Base-by-base conservation (phyloP, 2,888 invertebrate species). In the Trichogramma evanescens region DNA sequence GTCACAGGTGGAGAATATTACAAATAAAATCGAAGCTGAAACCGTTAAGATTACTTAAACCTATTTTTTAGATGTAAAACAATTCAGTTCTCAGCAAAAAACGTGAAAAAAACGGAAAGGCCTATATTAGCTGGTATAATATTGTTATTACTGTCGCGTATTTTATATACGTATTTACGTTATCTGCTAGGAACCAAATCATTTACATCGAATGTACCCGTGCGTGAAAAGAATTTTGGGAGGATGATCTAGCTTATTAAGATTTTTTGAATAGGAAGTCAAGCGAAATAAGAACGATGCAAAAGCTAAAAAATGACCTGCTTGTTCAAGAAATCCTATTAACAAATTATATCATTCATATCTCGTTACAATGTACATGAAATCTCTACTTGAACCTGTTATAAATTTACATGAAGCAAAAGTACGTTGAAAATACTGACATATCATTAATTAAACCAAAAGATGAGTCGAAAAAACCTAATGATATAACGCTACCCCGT, bases 231-330 rank as follows among this genome's bases (percentile, higher is more conserved):
- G 72, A 57, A 66, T 74, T 7, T 39, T 71, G 5, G 68, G 71
- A 56, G 70, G 72, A 60, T 72, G 72, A 69, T 63, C 69, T 49
- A 67, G 71, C 13, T 56, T 72, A 42, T 48, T 50, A 53, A 44
- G 64, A n/a, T 71, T 65, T 61, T 72, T 71, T 59, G 63, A 63
- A 43, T 59, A 66, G 5, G 63, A 69, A 50, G 58, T 59, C 52
- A 4, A 9, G 56, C 13, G 61, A 56, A 50, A 50, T 55, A 38
- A 50, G 64, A 3, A 49, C n/a, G 7, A 40, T 55, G 8, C n/a
- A 42, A 50, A 66, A 46, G 65, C 58, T 10, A 65, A 67, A 57
- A 46, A 60, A 13, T 66, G 68, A 48, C 54, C 62, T 26, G 44
- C 50, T 1, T 13, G 50, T 9, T 54, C 70, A 7, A 61, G 65